Evolutionary conservation across 2,888 invertebrate species (phyloP), one percentile per base, ranked within the genome.

Genomic region (Lycaena phlaeas): DNA sequence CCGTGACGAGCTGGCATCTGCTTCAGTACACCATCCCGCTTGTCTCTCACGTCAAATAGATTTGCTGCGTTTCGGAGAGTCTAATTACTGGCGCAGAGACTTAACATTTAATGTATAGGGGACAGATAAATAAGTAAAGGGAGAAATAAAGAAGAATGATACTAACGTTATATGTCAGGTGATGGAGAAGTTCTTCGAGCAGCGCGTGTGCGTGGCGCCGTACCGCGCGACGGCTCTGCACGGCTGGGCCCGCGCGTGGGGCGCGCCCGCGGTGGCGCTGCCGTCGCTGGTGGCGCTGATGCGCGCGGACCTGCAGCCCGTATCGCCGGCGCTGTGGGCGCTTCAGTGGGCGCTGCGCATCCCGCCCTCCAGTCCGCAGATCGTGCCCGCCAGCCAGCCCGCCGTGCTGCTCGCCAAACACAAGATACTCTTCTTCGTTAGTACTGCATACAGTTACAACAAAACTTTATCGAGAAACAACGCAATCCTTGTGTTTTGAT

Each of bases 281-380:
- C 95, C 95, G 60, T 96, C 97, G 72, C 94, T 96, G 63, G 91
- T 97, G 53, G 93, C 96, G 71, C 91, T 96, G 42, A 93, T 95
- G 91, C 70, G 85, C 41, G 75, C 78, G 5, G 88, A 89, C 60
- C 79, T 91, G 48, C 89, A 88, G 65, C 77, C 90, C 51, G 70
- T 62, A 15, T 61, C 70, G 54, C 66, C 69, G 15, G 70, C 76
- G 53, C 94, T 93, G 59, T 98, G 97, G 97, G 88, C 90, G 31
- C 91, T 96, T 42, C 95, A 95, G 71, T 93, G 95, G 90, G 95
- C 96, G 74, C 87, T 97, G 64, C 89, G 97, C 42, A 93, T 96
- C 55, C 96, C 97, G 43, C 96, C 96, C 49, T 92, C 94, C 27
- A 92, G 92, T 22, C 91, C 92, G 10, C 94, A 92, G 39, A 93